Evolutionary conservation across 2,888 invertebrate species (phyloP).

Genomic region (Beris morrisii): DNA sequence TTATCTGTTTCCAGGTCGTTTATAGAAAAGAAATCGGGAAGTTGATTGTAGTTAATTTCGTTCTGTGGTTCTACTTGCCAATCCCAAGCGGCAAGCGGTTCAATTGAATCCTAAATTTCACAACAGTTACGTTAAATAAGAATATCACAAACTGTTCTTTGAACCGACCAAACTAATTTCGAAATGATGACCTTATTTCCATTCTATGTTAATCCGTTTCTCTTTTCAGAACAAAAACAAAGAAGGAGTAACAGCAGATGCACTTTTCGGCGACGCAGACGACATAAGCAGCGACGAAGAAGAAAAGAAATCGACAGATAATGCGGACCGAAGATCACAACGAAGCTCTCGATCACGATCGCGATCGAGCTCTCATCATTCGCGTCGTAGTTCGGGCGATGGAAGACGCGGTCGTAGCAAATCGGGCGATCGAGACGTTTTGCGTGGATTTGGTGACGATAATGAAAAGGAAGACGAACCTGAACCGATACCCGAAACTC

Average conservation of each 20-base stretch:
- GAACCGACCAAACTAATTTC: too few species aligned
- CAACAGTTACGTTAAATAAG: too few species aligned
- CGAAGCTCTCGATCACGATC: constrained; percentile 44
- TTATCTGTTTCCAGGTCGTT: too few species aligned
- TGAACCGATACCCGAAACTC: constrained; percentile 85
- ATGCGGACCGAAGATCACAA: constrained; percentile 46
- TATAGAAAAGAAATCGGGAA: too few species aligned
- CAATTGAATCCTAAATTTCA: too few species aligned
- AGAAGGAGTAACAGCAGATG: constrained; percentile 66
- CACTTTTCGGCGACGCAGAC: constrained; percentile 90
- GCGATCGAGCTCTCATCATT: constrained; percentile 52
- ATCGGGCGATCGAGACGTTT: constrained; percentile 49
- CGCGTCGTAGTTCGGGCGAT: constrained; percentile 55
- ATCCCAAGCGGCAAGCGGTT: too few species aligned
- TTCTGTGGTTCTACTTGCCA: too few species aligned
- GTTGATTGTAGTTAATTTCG: too few species aligned
- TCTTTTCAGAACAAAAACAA: constrained; percentile 43
- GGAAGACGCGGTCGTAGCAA: constrained; percentile 56
- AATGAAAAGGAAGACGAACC: constrained; percentile 76
- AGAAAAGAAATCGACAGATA: constrained; percentile 49
- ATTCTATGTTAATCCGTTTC: constrained; percentile 23
- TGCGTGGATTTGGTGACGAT: constrained; percentile 53
- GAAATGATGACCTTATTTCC: too few species aligned
- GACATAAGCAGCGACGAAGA: constrained; percentile 87
- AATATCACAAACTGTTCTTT: too few species aligned